Percentiles rank a stretch among this genome's conserved stretches.
Evolutionary conservation across 2,113 vertebrate species (phyloP).

Genomic region (Carassius carassius): DNA sequence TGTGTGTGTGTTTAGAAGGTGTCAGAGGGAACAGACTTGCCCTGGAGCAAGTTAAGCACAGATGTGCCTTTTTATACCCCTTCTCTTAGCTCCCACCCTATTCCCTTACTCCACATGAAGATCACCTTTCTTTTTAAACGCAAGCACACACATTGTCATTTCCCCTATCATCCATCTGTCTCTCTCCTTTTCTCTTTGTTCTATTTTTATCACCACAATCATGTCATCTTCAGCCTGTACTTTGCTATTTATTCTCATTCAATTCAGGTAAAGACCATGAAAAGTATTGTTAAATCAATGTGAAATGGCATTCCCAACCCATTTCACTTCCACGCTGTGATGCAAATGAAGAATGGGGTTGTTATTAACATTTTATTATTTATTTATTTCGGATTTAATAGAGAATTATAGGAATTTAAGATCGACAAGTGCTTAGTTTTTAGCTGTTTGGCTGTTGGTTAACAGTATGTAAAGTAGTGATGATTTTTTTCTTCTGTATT

Average conservation of each 20-base stretch:
- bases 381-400: no score
- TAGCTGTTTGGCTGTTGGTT: no score
- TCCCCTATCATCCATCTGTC: conserved; percentile 49
- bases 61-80: conserved; percentile 55
- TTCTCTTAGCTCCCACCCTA: conserved; percentile 41
- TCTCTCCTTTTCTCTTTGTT: conserved; percentile 44
- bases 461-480: no score
- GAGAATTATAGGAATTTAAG: no score
- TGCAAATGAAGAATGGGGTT: not conserved
- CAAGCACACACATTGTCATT: conserved; percentile 32
- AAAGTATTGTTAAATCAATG: not conserved
- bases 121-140: conserved; percentile 52
- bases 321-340: not conserved
- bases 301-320: not conserved
- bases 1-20: conserved; percentile 50
- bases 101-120: conserved; percentile 52
- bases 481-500: no score
- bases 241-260: conserved; percentile 15
- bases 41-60: conserved; percentile 57
- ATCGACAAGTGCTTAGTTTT: no score
- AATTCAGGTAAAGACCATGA: not conserved
- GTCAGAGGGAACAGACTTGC: conserved; percentile 49
- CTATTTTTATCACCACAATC: conserved; percentile 38
- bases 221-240: conserved; percentile 15
- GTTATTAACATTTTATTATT: no score